Percentiles rank a stretch among this genome's conserved stretches.
Evolutionary conservation across 1,140 invertebrate species (phyloP).

Genomic region (Aphelinus atriplicis): DNA sequence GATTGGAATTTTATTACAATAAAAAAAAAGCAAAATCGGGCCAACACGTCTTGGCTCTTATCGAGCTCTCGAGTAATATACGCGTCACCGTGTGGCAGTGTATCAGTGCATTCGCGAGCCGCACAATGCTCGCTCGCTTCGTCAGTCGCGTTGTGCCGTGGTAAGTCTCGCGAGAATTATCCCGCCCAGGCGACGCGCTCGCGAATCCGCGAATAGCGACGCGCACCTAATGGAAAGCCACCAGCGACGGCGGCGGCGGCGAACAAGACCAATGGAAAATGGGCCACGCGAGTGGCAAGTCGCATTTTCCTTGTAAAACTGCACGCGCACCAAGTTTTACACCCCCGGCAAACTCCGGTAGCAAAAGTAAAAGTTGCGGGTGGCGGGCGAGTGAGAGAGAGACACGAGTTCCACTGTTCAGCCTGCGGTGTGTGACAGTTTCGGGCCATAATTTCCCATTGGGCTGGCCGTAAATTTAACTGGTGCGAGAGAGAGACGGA

Average conservation of each 20-base stretch:
- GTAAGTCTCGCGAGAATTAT: not conserved
- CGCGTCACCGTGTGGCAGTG: too few relatives aligned
- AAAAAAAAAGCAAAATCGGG: too few relatives aligned
- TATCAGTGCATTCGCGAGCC: too few relatives aligned
- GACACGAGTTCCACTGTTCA: not conserved
- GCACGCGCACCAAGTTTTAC: not conserved
- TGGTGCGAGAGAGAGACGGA: not conserved
- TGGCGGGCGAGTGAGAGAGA: not conserved
- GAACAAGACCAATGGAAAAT: conserved; percentile 14
- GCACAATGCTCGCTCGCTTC: too few relatives aligned
- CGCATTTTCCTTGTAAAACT: conserved; percentile 16
- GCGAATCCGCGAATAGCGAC: too few relatives aligned
- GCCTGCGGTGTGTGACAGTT: not conserved
- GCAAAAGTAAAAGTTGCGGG: not conserved
- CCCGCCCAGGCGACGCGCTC: not conserved
- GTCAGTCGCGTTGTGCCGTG: not conserved
- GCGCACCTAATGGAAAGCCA: not conserved
- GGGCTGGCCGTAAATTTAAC: conserved; percentile 15
- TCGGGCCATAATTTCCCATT: conserved; percentile 15
- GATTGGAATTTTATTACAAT: too few relatives aligned
- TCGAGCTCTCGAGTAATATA: too few relatives aligned
- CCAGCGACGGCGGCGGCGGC: too few relatives aligned
- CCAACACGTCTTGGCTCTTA: too few relatives aligned
- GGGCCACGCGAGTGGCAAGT: not conserved
- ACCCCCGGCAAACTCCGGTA: not conserved